These are phyloP conservation scores for Sphinx pinastri DNA, from an alignment of 2,888 invertebrate genomes.

Conservation along the genomic window DNA sequence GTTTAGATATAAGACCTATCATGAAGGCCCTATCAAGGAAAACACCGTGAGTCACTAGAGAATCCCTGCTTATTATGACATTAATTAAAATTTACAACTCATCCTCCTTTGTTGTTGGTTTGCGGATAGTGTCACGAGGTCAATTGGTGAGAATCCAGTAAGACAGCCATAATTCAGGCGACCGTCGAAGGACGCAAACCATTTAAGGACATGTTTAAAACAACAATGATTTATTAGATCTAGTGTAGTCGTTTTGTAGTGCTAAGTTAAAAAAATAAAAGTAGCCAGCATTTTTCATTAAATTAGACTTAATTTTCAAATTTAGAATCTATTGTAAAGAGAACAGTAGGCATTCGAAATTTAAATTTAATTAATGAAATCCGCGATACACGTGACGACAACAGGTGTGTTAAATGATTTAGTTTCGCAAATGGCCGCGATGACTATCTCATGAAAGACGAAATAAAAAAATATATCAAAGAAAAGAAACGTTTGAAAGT, in stretches of 20 bases:
- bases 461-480: conserved; percentile 2
- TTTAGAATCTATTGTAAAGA: background rate
- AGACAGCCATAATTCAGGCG: too few relatives aligned
- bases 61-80: background rate
- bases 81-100: background rate
- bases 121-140: too few relatives aligned
- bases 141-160: too few relatives aligned
- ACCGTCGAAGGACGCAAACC: too few relatives aligned
- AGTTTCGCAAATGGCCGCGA: conserved; percentile 4
- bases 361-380: background rate
- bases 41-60: conserved; percentile 1
- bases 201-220: too few relatives aligned
- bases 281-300: too few relatives aligned
- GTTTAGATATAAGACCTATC: background rate
- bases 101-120: background rate
- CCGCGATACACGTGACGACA: background rate
- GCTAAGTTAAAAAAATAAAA: too few relatives aligned
- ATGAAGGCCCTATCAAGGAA: background rate
- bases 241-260: too few relatives aligned
- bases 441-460: conserved; percentile 1
- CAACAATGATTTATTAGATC: too few relatives aligned
- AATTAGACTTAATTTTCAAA: too few relatives aligned
- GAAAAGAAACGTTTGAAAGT: conserved; percentile 10
- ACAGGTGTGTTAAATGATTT: conserved; percentile 2
- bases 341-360: background rate